Evolutionary conservation across 1,140 invertebrate genomes (phyloP).

Genomic region (Condylostylus longicornis): DNA sequence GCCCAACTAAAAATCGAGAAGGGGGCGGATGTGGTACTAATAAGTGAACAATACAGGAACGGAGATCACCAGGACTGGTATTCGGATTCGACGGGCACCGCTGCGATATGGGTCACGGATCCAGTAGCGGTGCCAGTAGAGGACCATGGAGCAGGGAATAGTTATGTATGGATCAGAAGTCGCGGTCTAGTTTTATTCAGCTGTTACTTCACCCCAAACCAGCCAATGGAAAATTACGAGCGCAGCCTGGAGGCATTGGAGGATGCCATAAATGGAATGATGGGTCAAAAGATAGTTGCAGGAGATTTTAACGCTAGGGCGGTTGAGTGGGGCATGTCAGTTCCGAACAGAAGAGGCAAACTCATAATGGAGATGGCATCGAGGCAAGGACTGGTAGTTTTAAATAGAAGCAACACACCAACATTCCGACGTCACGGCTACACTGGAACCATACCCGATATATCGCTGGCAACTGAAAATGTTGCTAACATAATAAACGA

Average conservation of each 20-base stretch:
- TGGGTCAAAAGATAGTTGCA: slow-evolving; percentile 3
- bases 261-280: background rate
- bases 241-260: slow-evolving; percentile 1
- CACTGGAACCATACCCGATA: background rate
- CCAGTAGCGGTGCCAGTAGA: too few species aligned
- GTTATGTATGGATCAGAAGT: too few species aligned
- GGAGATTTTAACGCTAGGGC: slow-evolving; percentile 15
- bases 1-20: too few species aligned
- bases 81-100: too few species aligned
- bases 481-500: background rate
- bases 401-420: slow-evolving; percentile 4
- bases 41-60: too few species aligned
- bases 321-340: slow-evolving; percentile 11
- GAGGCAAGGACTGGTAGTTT: slow-evolving; percentile 7
- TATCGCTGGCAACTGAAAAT: slow-evolving; percentile 1
- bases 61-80: too few species aligned
- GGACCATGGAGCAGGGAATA: too few species aligned
- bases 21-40: too few species aligned
- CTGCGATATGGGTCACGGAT: too few species aligned
- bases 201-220: slow-evolving; percentile 5
- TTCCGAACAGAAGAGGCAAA: slow-evolving; percentile 8
- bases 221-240: background rate
- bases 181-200: too few species aligned
- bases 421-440: slow-evolving; percentile 1
- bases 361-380: slow-evolving; percentile 12